Conservation (phyloP, 2,888 invertebrate species). For the Stenoptilia bipunctidactyla region DNA sequence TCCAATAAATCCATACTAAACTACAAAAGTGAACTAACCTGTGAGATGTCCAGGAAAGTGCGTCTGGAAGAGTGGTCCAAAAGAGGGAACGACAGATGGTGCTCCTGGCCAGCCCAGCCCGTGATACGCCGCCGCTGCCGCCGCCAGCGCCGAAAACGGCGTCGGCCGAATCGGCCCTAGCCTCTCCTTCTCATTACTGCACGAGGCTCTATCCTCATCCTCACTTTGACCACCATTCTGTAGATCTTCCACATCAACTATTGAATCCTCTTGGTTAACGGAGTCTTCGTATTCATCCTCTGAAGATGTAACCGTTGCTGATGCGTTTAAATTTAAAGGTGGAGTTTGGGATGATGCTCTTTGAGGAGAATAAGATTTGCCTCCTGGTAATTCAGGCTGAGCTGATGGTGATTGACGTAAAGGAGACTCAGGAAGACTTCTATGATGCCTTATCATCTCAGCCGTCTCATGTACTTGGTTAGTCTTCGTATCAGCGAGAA, state of each 20-base stretch:
- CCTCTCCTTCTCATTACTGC: conserved; percentile 41
- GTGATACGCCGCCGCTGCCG: conserved; percentile 78
- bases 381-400: conserved; percentile 58
- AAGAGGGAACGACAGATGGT: conserved; percentile 71
- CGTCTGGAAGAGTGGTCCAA: conserved; percentile 77
- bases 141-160: conserved; percentile 78
- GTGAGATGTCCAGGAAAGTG: conserved; percentile 68
- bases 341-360: conserved; percentile 54
- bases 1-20: too few species aligned
- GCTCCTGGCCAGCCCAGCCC: conserved; percentile 72
- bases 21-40: too few species aligned
- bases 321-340: conserved; percentile 59
- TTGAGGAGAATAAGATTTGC: conserved; percentile 39
- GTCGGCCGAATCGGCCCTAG: conserved; percentile 80
- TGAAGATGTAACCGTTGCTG: conserved; percentile 62
- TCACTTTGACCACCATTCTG: conserved; percentile 68
- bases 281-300: conserved; percentile 78
- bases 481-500: conserved; percentile 85
- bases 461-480: conserved; percentile 56
- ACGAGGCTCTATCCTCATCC: conserved; percentile 45
- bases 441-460: conserved; percentile 62
- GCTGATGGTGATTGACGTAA: conserved; percentile 56
- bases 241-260: conserved; percentile 85
- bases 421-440: conserved; percentile 63
- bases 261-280: conserved; percentile 76